phyloP scores from a whole-genome alignment of 2,888 invertebrate genomes.

The Ariolimax columbianus region DNA sequence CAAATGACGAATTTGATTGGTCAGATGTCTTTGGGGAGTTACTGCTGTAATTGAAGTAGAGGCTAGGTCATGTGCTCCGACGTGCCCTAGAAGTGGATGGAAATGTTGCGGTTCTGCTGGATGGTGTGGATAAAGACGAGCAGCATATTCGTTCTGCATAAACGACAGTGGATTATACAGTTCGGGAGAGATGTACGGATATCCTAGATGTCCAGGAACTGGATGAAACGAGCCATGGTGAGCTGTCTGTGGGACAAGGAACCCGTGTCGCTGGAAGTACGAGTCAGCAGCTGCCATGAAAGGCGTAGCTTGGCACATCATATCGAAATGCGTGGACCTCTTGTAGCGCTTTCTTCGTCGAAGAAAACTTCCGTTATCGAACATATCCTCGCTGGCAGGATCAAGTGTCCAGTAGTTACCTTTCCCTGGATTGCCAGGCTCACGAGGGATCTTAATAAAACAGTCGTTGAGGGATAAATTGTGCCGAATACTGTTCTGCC shows the following conservation, averaged over 20 bases:
- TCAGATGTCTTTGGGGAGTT: slow-evolving; percentile 14
- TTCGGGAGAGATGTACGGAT: slow-evolving; percentile 79
- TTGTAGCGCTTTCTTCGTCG: slow-evolving; percentile 96
- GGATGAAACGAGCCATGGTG: slow-evolving; percentile 56
- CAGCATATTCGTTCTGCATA: slow-evolving; percentile 83
- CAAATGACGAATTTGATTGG: slow-evolving; percentile 22
- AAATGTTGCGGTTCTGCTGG: slow-evolving; percentile 39
- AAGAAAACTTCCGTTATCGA: slow-evolving; percentile 98
- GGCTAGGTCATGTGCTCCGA: neutral
- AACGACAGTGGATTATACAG: slow-evolving; percentile 80
- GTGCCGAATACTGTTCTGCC: slow-evolving; percentile 98
- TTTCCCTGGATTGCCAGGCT: slow-evolving; percentile 92
- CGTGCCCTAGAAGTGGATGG: slow-evolving; percentile 32
- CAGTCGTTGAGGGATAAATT: slow-evolving; percentile 97
- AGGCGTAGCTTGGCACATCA: slow-evolving; percentile 65
- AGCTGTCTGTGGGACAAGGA: slow-evolving; percentile 23
- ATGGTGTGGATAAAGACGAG: slow-evolving; percentile 77
- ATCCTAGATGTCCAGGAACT: slow-evolving; percentile 62
- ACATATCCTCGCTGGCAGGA: slow-evolving; percentile 99
- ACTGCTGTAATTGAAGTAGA: neutral
- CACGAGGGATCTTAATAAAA: slow-evolving; percentile 98
- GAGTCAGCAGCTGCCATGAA: slow-evolving; percentile 72
- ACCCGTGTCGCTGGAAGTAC: slow-evolving; percentile 67
- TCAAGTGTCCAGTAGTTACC: slow-evolving; percentile 97
- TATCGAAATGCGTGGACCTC: slow-evolving; percentile 79